Percentiles rank a stretch among this genome's conserved stretches.
phyloP scores from a whole-genome alignment of 2,888 invertebrate genomes.

The Dynastes grantii region DNA sequence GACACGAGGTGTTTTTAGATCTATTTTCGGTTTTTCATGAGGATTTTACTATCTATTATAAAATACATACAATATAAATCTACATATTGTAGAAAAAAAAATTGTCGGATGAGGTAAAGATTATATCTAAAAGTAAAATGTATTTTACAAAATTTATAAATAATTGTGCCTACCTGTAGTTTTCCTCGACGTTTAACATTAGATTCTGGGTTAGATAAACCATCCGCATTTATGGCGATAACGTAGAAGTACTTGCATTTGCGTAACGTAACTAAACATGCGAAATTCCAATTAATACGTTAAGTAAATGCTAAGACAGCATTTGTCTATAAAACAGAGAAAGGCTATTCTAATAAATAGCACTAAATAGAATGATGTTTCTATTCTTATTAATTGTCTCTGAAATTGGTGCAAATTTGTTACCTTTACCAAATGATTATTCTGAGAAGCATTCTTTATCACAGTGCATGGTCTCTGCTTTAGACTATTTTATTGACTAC shows the following conservation, averaged over 20 bases:
- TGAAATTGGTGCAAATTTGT: conserved; percentile 3
- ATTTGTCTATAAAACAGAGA: not conserved
- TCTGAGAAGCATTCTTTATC: conserved; percentile 34
- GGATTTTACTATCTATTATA: too few species aligned
- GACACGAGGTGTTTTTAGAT: too few species aligned
- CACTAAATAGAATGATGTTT: conserved; percentile 1
- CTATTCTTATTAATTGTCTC: conserved; percentile 5
- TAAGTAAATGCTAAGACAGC: not conserved
- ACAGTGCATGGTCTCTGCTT: conserved; percentile 5
- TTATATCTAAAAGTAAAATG: too few species aligned
- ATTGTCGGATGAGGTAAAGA: too few species aligned
- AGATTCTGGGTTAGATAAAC: conserved; percentile 2
- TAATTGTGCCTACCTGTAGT: too few species aligned
- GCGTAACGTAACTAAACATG: not conserved
- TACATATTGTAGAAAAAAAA: too few species aligned
- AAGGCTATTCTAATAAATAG: not conserved
- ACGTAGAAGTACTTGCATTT: too few species aligned
- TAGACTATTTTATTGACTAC: not conserved
- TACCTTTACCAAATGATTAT: conserved; percentile 27
- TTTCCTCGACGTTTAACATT: not conserved
- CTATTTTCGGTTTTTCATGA: too few species aligned
- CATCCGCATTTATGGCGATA: not conserved
- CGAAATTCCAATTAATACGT: conserved; percentile 16
- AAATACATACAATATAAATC: too few species aligned
- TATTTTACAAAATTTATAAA: too few species aligned